Evolutionary conservation across 2,888 invertebrate species (phyloP).

Genomic region (Merodon equestris): DNA sequence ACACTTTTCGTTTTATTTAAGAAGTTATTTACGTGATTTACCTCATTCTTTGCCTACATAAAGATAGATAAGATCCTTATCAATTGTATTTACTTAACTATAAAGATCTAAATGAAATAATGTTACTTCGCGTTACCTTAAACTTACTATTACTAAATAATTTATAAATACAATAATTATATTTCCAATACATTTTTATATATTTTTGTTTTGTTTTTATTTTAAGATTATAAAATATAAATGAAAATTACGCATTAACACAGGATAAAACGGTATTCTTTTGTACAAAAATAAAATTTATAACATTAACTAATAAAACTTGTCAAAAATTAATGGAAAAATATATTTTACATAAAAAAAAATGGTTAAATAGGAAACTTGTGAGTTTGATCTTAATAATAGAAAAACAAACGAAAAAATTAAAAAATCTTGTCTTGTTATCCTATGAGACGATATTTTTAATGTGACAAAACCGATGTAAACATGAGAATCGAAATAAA

Average conservation of each 20-base stretch:
- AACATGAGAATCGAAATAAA: slow-evolving; percentile 38
- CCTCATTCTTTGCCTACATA: slow-evolving; percentile 31
- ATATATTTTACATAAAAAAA: neutral
- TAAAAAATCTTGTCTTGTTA: neutral
- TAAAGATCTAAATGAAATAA: slow-evolving; percentile 54
- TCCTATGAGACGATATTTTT: slow-evolving; percentile 24
- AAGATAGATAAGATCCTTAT: slow-evolving; percentile 46
- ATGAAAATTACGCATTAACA: slow-evolving; percentile 25
- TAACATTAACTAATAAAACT: slow-evolving; percentile 50
- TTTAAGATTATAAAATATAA: slow-evolving; percentile 3
- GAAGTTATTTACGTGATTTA: too few relatives aligned
- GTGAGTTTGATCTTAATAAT: slow-evolving; percentile 20
- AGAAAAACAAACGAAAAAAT: too few relatives aligned
- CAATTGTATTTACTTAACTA: slow-evolving; percentile 55
- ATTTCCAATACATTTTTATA: slow-evolving; percentile 19
- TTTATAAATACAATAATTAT: slow-evolving; percentile 46
- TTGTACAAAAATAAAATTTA: slow-evolving; percentile 56
- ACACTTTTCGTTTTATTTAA: slow-evolving; percentile 13
- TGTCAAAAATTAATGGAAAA: slow-evolving; percentile 38
- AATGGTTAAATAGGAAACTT: slow-evolving; percentile 46
- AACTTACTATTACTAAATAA: slow-evolving; percentile 51
- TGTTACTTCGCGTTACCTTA: slow-evolving; percentile 36
- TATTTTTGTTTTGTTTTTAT: slow-evolving; percentile 3
- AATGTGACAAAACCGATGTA: slow-evolving; percentile 15
- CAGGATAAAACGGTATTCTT: slow-evolving; percentile 39